A percentile compares a stretch with the other conserved stretches of the same genome.
phyloP scores from a whole-genome alignment of 2,888 invertebrate species.

The Carpatolechia fugitivella region DNA sequence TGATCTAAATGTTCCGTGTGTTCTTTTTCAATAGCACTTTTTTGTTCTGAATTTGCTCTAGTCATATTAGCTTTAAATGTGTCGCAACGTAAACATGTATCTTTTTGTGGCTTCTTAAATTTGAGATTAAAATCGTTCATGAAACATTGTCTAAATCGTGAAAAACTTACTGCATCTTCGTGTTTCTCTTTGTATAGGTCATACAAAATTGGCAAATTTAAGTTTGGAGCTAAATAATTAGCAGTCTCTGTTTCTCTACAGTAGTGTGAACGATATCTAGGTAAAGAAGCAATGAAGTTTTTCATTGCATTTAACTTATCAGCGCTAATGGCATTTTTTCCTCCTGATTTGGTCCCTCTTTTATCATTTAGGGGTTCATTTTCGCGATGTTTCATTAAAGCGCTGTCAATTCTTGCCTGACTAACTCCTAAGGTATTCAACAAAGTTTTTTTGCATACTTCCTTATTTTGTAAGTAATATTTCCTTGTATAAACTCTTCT shows the following conservation, averaged over 20 bases:
- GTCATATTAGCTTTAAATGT: conserved; percentile 11
- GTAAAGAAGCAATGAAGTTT: conserved; percentile 15
- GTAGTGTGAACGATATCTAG: conserved; percentile 18
- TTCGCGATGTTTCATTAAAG: no score
- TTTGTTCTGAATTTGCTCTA: conserved; percentile 3
- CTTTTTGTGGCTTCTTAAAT: conserved; percentile 23
- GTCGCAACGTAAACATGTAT: conserved; percentile 22
- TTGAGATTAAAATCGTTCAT: conserved; percentile 17
- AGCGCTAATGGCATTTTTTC: conserved; percentile 1
- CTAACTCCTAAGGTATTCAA: no score
- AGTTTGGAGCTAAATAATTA: conserved; percentile 18
- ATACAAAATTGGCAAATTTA: conserved; percentile 17
- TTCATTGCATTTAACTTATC: conserved; percentile 4
- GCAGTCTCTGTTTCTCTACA: conserved; percentile 14
- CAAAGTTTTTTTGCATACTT: no score
- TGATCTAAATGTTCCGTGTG: conserved; percentile 20
- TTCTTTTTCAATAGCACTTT: conserved; percentile 13
- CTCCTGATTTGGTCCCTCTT: conserved; percentile 9
- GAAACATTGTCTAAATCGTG: conserved; percentile 13
- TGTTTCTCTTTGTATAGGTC: conserved; percentile 16
- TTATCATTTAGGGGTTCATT: conserved; percentile 9
- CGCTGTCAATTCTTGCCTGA: no score
- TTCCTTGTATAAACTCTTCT: no score
- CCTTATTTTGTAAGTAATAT: no score
- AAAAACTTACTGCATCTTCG: conserved; percentile 12